A percentile compares a stretch with the other conserved stretches of the same genome.
Conservation (phyloP, 2,888 invertebrate genomes). For the Tribolium freemani region DNA sequence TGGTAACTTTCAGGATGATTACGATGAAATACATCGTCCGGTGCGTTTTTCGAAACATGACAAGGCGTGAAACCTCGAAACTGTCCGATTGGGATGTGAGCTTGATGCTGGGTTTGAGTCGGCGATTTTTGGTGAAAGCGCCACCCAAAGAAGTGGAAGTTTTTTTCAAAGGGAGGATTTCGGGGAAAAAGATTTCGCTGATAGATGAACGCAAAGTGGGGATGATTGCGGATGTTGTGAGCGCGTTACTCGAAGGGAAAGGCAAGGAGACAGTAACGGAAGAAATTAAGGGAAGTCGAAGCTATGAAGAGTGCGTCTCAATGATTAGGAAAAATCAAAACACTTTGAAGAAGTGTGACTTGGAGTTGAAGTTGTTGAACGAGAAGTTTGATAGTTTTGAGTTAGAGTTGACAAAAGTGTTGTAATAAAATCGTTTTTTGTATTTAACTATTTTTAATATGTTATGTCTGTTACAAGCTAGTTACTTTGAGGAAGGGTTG, state of each 20-base stretch:
- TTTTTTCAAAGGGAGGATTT: slow-evolving; percentile 46
- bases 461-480: too few species aligned
- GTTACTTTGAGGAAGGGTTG: too few species aligned
- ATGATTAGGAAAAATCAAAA: slow-evolving; percentile 1
- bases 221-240: not conserved
- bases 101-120: slow-evolving; percentile 47
- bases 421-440: too few species aligned
- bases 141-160: slow-evolving; percentile 49
- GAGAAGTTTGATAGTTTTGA: not conserved
- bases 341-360: not conserved
- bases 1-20: slow-evolving; percentile 48
- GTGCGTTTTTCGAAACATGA: slow-evolving; percentile 47
- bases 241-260: not conserved
- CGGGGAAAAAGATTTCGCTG: slow-evolving; percentile 45
- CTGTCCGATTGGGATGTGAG: not conserved
- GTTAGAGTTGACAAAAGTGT: not conserved
- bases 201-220: slow-evolving; percentile 44
- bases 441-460: too few species aligned
- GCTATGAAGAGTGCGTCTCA: not conserved
- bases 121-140: slow-evolving; percentile 37
- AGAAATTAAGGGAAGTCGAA: not conserved
- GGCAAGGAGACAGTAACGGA: not conserved
- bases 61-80: not conserved
- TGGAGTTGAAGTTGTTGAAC: not conserved
- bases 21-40: slow-evolving; percentile 51